phyloP scores from a whole-genome alignment of 2,113 vertebrate genomes.

The Pipa parva region DNA sequence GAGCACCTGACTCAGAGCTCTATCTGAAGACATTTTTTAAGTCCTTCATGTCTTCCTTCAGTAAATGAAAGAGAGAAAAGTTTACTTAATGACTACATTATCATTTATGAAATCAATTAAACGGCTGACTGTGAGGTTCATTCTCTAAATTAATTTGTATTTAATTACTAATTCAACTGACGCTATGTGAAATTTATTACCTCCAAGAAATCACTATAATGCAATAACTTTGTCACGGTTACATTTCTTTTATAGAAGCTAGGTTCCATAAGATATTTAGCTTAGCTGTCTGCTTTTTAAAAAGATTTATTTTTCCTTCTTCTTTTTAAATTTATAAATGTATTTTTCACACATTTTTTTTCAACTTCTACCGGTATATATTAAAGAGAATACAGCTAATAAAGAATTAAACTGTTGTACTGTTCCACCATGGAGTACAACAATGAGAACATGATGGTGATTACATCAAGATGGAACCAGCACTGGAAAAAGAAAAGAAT shows the following conservation, averaged over 20 bases:
- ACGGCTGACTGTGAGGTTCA: constrained; percentile 16
- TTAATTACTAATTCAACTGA: constrained; percentile 28
- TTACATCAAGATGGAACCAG: no score
- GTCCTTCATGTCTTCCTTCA: constrained; percentile 14
- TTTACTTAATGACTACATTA: constrained; percentile 34
- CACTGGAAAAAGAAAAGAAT: no score
- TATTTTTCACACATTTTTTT: no score
- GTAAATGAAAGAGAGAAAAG: constrained; percentile 19
- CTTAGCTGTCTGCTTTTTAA: no score
- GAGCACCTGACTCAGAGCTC: not conserved
- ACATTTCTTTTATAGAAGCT: constrained; percentile 14
- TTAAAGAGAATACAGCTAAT: no score
- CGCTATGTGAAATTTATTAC: constrained; percentile 31
- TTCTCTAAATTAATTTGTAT: constrained; percentile 30
- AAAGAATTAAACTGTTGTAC: no score
- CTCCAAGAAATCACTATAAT: constrained; percentile 27
- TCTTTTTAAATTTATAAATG: no score
- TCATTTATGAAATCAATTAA: constrained; percentile 40
- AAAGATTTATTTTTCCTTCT: no score
- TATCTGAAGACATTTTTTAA: not conserved
- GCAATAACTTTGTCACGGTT: constrained; percentile 20
- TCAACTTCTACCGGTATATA: no score
- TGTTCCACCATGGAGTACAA: no score
- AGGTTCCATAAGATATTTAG: constrained; percentile 19
- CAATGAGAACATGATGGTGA: no score